phyloP scores from a whole-genome alignment of 2,797 vertebrate genomes.

The Gobio occitaniae region DNA sequence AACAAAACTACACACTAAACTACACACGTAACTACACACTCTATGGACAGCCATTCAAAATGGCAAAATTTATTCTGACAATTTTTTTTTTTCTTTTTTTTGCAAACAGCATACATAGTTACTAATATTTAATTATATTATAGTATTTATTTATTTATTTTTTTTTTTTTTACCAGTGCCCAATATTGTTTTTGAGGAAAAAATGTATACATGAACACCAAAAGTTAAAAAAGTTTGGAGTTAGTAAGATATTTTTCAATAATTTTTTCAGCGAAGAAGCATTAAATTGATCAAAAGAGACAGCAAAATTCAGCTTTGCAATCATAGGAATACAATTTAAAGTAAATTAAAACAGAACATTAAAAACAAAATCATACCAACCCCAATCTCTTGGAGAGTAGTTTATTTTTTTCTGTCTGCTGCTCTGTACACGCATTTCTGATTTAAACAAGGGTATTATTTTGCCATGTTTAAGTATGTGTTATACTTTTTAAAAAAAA shows the following conservation, averaged over 20 bases:
- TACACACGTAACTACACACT: background rate
- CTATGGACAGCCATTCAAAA: background rate
- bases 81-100: background rate
- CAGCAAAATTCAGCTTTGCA: background rate
- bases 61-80: background rate
- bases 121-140: background rate
- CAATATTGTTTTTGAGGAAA: too few relatives aligned
- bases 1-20: too few relatives aligned
- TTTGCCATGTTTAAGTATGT: background rate
- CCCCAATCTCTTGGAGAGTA: background rate
- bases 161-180: background rate
- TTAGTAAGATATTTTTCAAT: background rate
- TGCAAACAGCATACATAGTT: background rate
- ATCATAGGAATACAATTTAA: background rate
- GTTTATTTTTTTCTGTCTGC: background rate
- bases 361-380: background rate
- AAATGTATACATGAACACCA: background rate
- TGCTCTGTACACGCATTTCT: background rate
- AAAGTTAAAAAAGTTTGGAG: background rate
- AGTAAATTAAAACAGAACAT: background rate
- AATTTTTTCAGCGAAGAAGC: background rate
- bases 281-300: background rate
- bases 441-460: background rate
- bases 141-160: background rate
- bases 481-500: background rate